Percentiles rank a stretch among this genome's conserved stretches.
Evolutionary conservation across 2,113 vertebrate genomes (phyloP).

Genomic region (Polypterus senegalus): DNA sequence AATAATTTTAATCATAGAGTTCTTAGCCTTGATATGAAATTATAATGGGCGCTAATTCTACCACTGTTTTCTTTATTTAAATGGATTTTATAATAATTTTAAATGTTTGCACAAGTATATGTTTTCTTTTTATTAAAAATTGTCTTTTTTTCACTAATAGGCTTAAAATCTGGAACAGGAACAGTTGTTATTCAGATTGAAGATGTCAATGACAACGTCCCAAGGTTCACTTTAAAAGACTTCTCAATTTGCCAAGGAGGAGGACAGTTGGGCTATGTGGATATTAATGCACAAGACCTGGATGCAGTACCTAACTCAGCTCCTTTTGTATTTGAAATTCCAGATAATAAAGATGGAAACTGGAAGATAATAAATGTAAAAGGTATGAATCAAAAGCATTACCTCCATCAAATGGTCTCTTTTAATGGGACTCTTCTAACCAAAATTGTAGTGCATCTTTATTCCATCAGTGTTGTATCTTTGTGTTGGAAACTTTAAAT

Average conservation of each 20-base stretch:
- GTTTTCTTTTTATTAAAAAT: too few relatives aligned
- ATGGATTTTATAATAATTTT: too few relatives aligned
- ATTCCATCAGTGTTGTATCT: too few relatives aligned
- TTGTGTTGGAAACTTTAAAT: too few relatives aligned
- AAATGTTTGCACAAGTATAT: too few relatives aligned
- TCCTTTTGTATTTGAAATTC: slow-evolving; percentile 54
- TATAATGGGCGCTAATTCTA: too few relatives aligned
- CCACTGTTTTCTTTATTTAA: too few relatives aligned
- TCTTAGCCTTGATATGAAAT: too few relatives aligned
- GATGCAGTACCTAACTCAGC: slow-evolving; percentile 43
- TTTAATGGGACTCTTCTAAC: too few relatives aligned
- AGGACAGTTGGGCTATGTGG: slow-evolving; percentile 33
- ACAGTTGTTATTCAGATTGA: slow-evolving; percentile 55
- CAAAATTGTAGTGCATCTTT: too few relatives aligned
- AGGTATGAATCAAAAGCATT: slow-evolving; percentile 37
- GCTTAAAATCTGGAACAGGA: slow-evolving; percentile 62
- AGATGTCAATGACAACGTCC: slow-evolving; percentile 63
- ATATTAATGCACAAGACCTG: slow-evolving; percentile 41
- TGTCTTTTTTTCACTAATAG: slow-evolving; percentile 27
- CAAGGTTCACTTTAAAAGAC: slow-evolving; percentile 21
- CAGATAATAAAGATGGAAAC: slow-evolving; percentile 19
- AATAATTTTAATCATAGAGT: too few relatives aligned
- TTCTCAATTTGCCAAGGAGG: slow-evolving; percentile 49
- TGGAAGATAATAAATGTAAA: slow-evolving; percentile 49
- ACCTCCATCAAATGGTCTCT: too few relatives aligned